Evolutionary conservation across 2,113 vertebrate species (phyloP).

Genomic region (Lophura nycthemera): DNA sequence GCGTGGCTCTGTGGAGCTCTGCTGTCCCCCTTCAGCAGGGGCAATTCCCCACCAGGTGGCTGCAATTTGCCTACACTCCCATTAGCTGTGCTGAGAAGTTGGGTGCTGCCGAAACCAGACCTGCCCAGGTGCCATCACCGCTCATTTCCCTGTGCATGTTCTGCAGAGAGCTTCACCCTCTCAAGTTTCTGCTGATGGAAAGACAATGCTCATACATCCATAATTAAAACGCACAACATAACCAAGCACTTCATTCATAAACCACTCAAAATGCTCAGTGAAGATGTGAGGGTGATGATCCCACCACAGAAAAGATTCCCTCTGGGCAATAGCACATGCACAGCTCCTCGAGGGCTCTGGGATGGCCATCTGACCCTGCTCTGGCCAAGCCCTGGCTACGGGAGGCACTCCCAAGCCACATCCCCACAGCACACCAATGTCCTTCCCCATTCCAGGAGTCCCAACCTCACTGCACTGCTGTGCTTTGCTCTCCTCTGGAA

Average conservation of each 20-base stretch:
- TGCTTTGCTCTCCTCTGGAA: not conserved
- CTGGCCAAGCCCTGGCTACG: not conserved
- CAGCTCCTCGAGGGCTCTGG: not conserved
- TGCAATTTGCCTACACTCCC: fast-evolving
- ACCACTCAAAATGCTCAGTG: not conserved
- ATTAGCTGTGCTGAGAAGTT: fast-evolving
- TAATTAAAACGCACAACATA: not conserved
- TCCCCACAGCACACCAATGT: not conserved
- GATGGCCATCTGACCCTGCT: fast-evolving
- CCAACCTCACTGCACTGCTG: not conserved
- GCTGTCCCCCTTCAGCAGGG: not conserved
- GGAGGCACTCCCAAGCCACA: not conserved
- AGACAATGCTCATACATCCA: fast-evolving
- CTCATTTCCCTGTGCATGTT: not conserved
- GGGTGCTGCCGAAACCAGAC: not conserved
- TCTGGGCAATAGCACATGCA: not conserved
- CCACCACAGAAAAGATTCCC: not conserved
- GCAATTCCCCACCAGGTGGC: not conserved
- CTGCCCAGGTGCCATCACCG: not conserved
- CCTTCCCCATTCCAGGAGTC: not conserved
- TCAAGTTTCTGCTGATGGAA: not conserved
- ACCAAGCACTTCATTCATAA: not conserved
- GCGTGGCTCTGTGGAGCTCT: not conserved
- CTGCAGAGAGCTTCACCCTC: not conserved
- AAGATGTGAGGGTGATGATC: not conserved